phyloP scores from a whole-genome alignment of 2,888 invertebrate species.

The Lampropteryx suffumata region DNA sequence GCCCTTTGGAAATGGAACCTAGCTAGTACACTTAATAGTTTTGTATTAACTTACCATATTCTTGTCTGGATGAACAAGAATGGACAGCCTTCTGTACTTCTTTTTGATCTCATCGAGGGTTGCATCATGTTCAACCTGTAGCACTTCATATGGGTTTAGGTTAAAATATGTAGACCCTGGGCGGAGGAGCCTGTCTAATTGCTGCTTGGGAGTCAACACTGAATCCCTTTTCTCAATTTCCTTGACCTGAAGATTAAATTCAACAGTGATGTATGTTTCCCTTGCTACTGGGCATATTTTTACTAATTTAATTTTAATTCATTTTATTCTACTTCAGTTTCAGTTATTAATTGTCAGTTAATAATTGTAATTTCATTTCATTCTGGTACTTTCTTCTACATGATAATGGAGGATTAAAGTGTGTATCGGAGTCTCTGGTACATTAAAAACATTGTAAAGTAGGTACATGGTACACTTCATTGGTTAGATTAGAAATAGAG shows the following conservation, averaged over 20 bases:
- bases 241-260: conserved; percentile 92
- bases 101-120: conserved; percentile 96
- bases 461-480: too few relatives aligned
- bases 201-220: conserved; percentile 97
- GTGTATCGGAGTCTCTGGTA: too few relatives aligned
- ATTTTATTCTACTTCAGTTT: too few relatives aligned
- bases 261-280: too few relatives aligned
- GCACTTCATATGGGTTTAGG: conserved; percentile 96
- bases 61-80: conserved; percentile 99
- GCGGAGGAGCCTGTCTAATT: conserved; percentile 96
- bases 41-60: conserved; percentile 83
- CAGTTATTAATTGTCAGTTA: too few relatives aligned
- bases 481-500: too few relatives aligned
- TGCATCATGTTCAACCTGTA: conserved; percentile 95
- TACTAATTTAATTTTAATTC: too few relatives aligned
- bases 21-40: not conserved
- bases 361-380: too few relatives aligned
- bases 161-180: conserved; percentile 99
- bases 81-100: conserved; percentile 97
- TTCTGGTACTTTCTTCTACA: too few relatives aligned
- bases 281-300: too few relatives aligned
- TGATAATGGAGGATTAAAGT: too few relatives aligned
- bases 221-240: conserved; percentile 99
- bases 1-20: conserved; percentile 1
- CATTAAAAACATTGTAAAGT: too few relatives aligned